A percentile compares a stretch with the other conserved stretches of the same genome.
These are phyloP conservation scores for Puffinus mauretanicus DNA, from an alignment of 2,113 vertebrate species.

Conservation along the genomic window DNA sequence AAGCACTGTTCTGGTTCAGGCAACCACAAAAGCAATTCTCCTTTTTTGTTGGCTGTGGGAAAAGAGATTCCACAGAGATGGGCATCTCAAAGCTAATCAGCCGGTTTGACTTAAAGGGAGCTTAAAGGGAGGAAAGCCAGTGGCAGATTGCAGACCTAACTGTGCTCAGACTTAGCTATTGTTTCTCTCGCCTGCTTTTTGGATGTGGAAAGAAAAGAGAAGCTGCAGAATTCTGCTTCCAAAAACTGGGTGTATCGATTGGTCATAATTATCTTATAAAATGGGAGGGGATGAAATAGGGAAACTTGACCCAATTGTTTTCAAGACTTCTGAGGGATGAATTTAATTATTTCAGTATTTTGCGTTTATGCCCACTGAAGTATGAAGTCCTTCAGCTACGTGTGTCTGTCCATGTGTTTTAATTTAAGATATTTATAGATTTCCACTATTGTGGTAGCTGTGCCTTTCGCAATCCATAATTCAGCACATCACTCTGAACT, in stretches of 20 bases:
- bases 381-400: not conserved
- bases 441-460: not conserved
- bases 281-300: not conserved
- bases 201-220: not conserved
- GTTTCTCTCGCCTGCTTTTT: not conserved
- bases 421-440: not conserved
- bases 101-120: constrained; percentile 5
- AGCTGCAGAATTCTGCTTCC: not conserved
- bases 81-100: not conserved
- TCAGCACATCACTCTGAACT: not conserved
- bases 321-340: not conserved
- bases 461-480: not conserved
- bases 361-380: not conserved
- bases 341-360: constrained; percentile 4
- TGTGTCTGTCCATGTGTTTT: not conserved
- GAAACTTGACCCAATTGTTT: not conserved
- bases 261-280: not conserved
- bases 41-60: not conserved
- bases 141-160: not conserved
- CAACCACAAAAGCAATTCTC: not conserved
- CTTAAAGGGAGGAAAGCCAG: not conserved
- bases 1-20: not conserved
- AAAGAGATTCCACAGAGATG: not conserved
- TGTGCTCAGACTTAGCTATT: not conserved
- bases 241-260: not conserved